Evolutionary conservation across 2,888 invertebrate species (phyloP), one percentile per base, ranked within the genome.

Genomic region (Heteromyza rotundicornis): DNA sequence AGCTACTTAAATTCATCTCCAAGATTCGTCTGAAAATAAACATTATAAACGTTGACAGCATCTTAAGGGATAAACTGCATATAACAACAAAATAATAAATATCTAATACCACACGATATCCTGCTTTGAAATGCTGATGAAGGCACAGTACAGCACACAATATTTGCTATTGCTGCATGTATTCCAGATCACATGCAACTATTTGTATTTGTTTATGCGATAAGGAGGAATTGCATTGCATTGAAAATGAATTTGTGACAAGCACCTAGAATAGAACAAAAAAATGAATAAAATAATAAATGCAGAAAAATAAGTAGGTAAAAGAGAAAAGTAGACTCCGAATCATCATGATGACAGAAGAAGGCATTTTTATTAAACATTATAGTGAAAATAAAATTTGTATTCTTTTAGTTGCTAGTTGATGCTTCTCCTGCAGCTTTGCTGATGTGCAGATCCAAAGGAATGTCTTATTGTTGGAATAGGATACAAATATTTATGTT

Each of bases 171-270:
- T 27, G 3, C 40, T 40, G 16, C 14, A 7, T 40, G 40, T n/a
- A 7, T 40, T 7, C 10, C 27, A 27, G 27, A n/a, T n/a, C n/a
- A n/a, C n/a, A n/a, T 20, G 7, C 20, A 47, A 19, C 47, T 20
- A 19, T 65, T 68, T 68, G 65, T 76, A 74, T 73, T 73, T 76
- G 68, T 70, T 75, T 72, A 73, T 76, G 66, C 67, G 71, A 57
- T 71, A 64, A 68, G 64, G 67, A 63, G 66, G 70, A 63, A 71
- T 68, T 59, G 66, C 67, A 64, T 47, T 47, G 47, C 2, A 47
- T 47, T 17, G 47, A 47, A 47, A 20, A 47, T 19, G 47, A 19
- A 47, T 12, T 40, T 40, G 47, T 19, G 19, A 47, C n/a, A n/a
- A 14, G 40, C 16, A n/a, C n/a, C n/a, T n/a, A n/a, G n/a, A n/a